phyloP scores from a whole-genome alignment of 2,113 vertebrate genomes.

The Pristiophorus japonicus region DNA sequence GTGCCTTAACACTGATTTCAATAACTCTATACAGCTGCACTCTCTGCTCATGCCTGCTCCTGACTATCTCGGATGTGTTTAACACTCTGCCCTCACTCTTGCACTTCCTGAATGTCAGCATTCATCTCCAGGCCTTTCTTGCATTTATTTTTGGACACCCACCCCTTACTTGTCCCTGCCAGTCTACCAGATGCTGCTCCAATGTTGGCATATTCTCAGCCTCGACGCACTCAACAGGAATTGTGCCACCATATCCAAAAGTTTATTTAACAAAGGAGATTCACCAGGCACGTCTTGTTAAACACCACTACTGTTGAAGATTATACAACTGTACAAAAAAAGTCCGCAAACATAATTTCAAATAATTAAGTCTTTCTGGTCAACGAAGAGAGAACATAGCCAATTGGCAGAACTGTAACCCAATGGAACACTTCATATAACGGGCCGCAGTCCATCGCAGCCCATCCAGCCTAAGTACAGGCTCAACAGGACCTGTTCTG shows the following conservation, averaged over 20 bases:
- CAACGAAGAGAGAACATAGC: neutral
- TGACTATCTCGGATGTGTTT: neutral
- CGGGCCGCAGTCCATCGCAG: no score
- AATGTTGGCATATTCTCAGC: neutral
- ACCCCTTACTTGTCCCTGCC: no score
- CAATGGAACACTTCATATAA: neutral
- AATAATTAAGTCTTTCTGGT: neutral
- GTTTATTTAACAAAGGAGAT: neutral
- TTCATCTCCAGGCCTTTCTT: neutral
- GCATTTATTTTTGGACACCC: neutral
- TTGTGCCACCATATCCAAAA: neutral
- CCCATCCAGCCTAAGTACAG: neutral
- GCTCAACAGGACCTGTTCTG: no score
- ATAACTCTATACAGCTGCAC: neutral
- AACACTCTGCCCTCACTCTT: slow-evolving; percentile 4
- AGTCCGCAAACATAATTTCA: neutral
- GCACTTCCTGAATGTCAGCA: neutral
- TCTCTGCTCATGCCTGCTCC: neutral
- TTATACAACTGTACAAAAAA: neutral
- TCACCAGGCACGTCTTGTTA: neutral
- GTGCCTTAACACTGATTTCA: neutral
- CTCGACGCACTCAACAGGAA: neutral
- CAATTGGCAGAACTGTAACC: neutral
- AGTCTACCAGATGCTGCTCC: neutral
- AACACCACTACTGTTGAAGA: neutral